phyloP scores from a whole-genome alignment of 2,888 invertebrate species.

The Lasioglossum calceatum region DNA sequence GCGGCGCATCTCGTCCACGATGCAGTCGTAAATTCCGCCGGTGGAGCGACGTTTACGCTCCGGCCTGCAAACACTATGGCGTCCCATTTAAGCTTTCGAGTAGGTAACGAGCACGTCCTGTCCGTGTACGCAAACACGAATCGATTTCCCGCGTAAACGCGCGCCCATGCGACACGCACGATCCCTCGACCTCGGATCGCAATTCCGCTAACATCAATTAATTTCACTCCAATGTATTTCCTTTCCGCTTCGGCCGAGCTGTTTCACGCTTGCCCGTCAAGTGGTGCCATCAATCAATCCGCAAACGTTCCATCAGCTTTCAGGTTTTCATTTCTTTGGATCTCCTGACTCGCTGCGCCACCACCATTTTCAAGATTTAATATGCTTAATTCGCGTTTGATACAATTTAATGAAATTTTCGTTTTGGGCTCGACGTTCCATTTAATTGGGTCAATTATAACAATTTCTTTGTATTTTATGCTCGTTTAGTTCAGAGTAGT shows the following conservation, averaged over 20 bases:
- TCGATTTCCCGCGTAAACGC: conserved; percentile 44
- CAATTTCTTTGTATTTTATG: neutral
- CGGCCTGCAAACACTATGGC: conserved; percentile 40
- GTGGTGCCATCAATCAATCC: neutral
- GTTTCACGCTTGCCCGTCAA: neutral
- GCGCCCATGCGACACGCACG: conserved; percentile 13
- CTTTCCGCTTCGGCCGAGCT: conserved; percentile 12
- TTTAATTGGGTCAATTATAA: neutral
- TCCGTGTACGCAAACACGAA: conserved; percentile 39
- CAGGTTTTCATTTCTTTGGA: neutral
- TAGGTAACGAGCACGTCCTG: conserved; percentile 53
- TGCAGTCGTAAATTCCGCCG: conserved; percentile 42
- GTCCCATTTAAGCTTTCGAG: conserved; percentile 32
- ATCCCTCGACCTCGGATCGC: conserved; percentile 7
- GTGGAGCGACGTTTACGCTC: conserved; percentile 34
- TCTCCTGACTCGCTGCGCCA: too few species aligned
- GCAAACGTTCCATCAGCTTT: neutral
- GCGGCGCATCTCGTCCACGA: conserved; percentile 16
- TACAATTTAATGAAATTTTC: neutral
- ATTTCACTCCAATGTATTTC: conserved; percentile 29
- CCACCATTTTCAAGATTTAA: neutral
- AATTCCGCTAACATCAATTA: conserved; percentile 45
- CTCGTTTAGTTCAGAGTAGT: neutral
- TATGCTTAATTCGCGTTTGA: neutral
- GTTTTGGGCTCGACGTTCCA: neutral